Conservation (phyloP, 2,797 vertebrate species). For the Fringilla coelebs region DNA sequence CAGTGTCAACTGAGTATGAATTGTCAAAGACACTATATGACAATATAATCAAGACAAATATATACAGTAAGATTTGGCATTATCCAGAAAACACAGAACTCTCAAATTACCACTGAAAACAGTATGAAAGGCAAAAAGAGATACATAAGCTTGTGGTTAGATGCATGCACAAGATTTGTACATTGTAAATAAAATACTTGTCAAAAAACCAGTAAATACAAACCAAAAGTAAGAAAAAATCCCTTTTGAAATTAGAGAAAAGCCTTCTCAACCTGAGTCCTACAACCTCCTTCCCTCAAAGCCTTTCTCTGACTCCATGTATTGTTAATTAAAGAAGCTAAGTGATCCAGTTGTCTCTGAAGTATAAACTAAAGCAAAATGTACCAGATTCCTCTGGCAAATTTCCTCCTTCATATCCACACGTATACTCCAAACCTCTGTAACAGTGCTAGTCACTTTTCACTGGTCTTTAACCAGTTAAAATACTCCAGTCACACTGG, state of each 20-base stretch:
- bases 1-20: not conserved
- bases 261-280: not conserved
- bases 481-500: not conserved
- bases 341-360: not conserved
- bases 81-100: not conserved
- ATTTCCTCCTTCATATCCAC: not conserved
- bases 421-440: not conserved
- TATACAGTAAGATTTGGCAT: not conserved
- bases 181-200: not conserved
- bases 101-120: not conserved
- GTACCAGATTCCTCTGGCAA: not conserved
- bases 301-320: not conserved
- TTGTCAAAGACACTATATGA: not conserved
- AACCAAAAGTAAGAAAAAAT: not conserved
- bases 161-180: rapidly evolving
- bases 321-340: not conserved
- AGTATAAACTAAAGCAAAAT: not conserved
- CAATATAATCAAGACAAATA: not conserved
- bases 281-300: not conserved
- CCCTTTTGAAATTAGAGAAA: not conserved
- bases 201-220: not conserved
- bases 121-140: not conserved
- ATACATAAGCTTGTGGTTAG: not conserved
- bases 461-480: not conserved
- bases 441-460: not conserved